phyloP scores from a whole-genome alignment of 2,797 vertebrate genomes.

The Anniella stebbinsi region DNA sequence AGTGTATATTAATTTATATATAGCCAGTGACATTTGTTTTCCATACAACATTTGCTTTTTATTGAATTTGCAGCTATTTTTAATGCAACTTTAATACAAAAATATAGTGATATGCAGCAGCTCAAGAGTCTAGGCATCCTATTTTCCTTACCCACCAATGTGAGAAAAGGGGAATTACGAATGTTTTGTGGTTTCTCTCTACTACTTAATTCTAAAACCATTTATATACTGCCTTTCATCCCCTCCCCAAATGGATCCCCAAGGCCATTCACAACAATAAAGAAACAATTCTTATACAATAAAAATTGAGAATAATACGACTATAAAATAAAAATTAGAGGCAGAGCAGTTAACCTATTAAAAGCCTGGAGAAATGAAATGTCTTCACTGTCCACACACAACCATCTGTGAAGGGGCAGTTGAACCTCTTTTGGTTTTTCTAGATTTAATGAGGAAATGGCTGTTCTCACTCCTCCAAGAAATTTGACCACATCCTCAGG shows the following conservation, averaged over 20 bases:
- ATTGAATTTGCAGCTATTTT: constrained; percentile 46
- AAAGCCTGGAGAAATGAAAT: not conserved
- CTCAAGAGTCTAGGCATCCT: not conserved
- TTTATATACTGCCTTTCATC: not conserved
- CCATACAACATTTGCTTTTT: constrained; percentile 22
- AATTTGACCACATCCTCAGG: no score
- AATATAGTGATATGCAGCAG: not conserved
- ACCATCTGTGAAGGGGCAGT: no score
- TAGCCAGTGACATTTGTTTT: constrained; percentile 49
- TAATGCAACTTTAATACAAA: constrained; percentile 1
- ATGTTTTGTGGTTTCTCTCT: not conserved
- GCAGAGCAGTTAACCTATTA: not conserved
- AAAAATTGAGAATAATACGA: not conserved
- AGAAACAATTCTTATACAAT: not conserved
- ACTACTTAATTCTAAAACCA: not conserved
- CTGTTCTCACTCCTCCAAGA: no score
- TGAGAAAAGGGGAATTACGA: not conserved
- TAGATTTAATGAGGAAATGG: no score
- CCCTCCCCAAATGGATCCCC: not conserved
- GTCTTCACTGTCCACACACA: no score
- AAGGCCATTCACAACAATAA: not conserved
- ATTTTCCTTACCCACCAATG: not conserved
- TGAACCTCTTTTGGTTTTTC: no score
- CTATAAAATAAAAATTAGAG: not conserved
- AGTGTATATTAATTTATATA: constrained; percentile 54